Conservation (phyloP, 2,888 invertebrate species). For the Alloscopus bannaensis region DNA sequence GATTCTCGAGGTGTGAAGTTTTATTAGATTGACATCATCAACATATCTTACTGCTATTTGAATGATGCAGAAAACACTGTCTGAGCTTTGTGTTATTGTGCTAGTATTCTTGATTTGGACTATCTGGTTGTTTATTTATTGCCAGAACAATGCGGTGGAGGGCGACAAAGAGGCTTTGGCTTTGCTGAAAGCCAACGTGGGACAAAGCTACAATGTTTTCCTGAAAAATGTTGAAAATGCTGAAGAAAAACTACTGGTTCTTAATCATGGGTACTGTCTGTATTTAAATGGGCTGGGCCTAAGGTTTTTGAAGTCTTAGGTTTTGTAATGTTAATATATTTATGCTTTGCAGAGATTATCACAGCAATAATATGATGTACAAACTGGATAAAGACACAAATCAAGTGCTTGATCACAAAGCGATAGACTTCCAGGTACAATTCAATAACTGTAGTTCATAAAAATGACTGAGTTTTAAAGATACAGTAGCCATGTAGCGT, state of each 20-base stretch:
- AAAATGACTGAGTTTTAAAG: too few species aligned
- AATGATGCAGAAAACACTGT: too few species aligned
- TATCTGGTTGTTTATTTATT: background rate
- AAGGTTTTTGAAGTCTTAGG: background rate
- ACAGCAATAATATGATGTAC: slow-evolving; percentile 14
- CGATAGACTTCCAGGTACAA: slow-evolving; percentile 11
- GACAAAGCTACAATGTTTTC: background rate
- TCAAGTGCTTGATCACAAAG: background rate
- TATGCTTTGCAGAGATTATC: background rate
- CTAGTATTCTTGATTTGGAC: too few species aligned
- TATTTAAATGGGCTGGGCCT: background rate
- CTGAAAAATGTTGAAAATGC: background rate
- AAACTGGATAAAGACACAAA: background rate
- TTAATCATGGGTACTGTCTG: slow-evolving; percentile 52
- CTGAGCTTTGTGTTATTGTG: too few species aligned
- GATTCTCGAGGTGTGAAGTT: slow-evolving; percentile 55
- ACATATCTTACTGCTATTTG: too few species aligned
- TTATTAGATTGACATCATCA: too few species aligned
- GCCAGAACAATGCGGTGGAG: background rate
- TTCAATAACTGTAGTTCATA: too few species aligned
- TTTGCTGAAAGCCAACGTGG: background rate
- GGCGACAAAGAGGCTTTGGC: slow-evolving; percentile 27
- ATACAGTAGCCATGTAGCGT: too few species aligned
- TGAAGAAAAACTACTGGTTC: slow-evolving; percentile 20
- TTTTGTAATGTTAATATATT: background rate